Base-by-base conservation (phyloP, 2,797 vertebrate species). In the Rallus crepitans region DNA sequence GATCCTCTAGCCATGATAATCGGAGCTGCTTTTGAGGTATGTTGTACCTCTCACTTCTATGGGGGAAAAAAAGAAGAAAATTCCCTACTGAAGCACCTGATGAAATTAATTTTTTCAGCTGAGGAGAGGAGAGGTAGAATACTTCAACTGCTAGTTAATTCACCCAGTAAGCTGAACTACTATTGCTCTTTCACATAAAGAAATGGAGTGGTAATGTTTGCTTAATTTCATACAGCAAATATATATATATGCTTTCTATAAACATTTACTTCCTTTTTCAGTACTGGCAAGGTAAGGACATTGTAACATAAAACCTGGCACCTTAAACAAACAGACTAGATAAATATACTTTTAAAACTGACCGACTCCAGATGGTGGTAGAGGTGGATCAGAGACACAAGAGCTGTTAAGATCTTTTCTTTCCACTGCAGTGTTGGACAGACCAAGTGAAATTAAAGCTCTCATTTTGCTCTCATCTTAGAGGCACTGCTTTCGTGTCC, bases 381-480 rank as follows among this genome's bases (percentile, higher is more conserved):
- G 81, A 50, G 82, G 64, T 15, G 95, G 97, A 11, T 97, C 89
- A n/a, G 95, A 97, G 83, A 92, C 72, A 55, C 97, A 97, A 87
- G 33, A 69, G 47, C 94, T 97, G 28, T 33, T 85, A 27, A 96
- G 94, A 4, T 94, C 27, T 30, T 37, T 65, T 37, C 63, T 28
- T 55, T 52, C n/a, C 48, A 7, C 31, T 48, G 31, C 45, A 40
- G 73, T 16, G 39, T 71, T 73, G 77, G 75, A 13, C 45, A 6
- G 42, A 56, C 33, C 55, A 21, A 47, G 47, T 42, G 52, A 87
- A 69, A 93, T 96, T 48, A 97, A 91, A 39, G 42, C 12, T 35
- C 71, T 93, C 27, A 94, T 42, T 39, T 98, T 96, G 73, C 93
- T 93, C 84, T 97, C 97, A 78, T 87, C 93, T 31, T 31, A 97